phyloP scores from a whole-genome alignment of 2,888 invertebrate genomes.

The Sphinx pinastri region DNA sequence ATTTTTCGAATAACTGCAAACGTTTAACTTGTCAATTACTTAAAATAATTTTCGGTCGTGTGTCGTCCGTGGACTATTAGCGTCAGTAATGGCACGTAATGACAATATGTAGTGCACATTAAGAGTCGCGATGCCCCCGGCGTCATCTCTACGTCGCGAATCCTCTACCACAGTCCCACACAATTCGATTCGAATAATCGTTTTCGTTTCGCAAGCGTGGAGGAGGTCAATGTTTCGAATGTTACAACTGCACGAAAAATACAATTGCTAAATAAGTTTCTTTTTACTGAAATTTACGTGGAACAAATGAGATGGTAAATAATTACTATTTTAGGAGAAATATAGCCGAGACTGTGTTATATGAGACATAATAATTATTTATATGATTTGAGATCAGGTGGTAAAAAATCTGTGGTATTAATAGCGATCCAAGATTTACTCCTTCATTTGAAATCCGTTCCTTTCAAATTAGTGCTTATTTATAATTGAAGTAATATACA shows the following conservation, averaged over 20 bases:
- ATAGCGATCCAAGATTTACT: no score
- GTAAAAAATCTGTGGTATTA: no score
- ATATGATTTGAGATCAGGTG: no score
- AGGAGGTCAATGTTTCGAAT: not conserved
- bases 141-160: constrained; percentile 20
- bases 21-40: constrained; percentile 60
- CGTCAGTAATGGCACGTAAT: constrained; percentile 74
- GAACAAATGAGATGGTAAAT: no score
- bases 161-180: constrained; percentile 12
- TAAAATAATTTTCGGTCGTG: constrained; percentile 66
- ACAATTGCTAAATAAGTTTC: not conserved
- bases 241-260: not conserved
- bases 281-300: not conserved
- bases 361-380: no score
- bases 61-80: constrained; percentile 72
- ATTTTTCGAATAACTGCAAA: constrained; percentile 62
- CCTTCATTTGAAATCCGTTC: no score
- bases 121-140: constrained; percentile 49
- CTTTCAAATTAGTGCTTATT: no score
- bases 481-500: no score
- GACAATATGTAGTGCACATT: constrained; percentile 73
- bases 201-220: not conserved
- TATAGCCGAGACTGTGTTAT: no score
- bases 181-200: constrained; percentile 17
- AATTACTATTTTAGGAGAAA: no score